Evolutionary conservation across 1,140 invertebrate species (phyloP), one percentile per base, ranked within the genome.

Genomic region (Drosophila sulfurigaster): DNA sequence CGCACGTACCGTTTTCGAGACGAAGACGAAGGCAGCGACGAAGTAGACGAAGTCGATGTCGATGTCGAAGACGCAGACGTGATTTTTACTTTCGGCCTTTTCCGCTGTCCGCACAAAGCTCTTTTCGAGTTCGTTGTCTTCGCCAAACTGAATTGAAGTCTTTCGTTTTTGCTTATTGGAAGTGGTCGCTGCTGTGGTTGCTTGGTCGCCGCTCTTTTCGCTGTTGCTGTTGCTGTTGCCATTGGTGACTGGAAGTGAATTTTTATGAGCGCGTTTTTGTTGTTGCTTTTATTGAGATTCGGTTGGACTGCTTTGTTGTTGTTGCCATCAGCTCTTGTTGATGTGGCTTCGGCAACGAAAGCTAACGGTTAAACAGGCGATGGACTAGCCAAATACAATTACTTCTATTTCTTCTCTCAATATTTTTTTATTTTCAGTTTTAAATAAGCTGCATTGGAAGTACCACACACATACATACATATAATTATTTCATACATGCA

Each of bases 41-140:
- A 5, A 49, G 62, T n/a, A 32, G 30, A 32, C 30, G 30, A 25
- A 38, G 35, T 10, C 35, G 35, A 38, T 10, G 46, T 25, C 28
- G 43, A 16, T 13, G 62, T 10, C 54, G 41, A 15, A 76, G 68
- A 67, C 78, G 58, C 13, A 58, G 62, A 78, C 70, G 75, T 80
- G 75, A 73, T 78, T 74, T 74, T 65, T 63, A 75, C 72, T 89
- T 75, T 89, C 45, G 51, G 56, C 51, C 59, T 72, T 78, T 74
- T 76, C 72, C 60, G 70, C 43, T 69, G 57, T 81, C 86, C 86
- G 86, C 79, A 65, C 30, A 32, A 76, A 86, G 85, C 78, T 82
- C 91, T 91, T 81, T 77, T 80, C 91, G 85, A 77, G 91, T 92
- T 92, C 91, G 91, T 92, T 92, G 91, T 92, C 91, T 92, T 90